These are phyloP conservation scores for Zoanthus sansibaricus DNA, from an alignment of 92 coral and sea anemone genomes.

Conservation along the genomic window DNA sequence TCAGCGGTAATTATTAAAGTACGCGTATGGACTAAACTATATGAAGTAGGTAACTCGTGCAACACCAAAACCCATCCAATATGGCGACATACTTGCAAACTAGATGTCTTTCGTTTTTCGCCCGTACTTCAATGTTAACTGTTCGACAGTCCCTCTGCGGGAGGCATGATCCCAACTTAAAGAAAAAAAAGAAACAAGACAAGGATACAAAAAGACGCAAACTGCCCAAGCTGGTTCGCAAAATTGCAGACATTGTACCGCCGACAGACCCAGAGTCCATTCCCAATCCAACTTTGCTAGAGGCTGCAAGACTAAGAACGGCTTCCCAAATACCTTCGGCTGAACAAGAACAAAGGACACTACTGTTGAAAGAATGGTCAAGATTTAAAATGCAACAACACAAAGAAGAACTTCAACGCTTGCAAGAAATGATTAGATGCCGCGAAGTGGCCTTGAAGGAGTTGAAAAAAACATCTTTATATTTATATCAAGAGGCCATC, in stretches of 20 bases:
- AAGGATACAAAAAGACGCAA: conserved; percentile 75
- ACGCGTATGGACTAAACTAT: neutral
- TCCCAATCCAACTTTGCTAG: conserved; percentile 69
- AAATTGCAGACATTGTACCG: conserved; percentile 93
- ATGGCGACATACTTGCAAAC: conserved; percentile 80
- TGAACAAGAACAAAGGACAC: conserved; percentile 81
- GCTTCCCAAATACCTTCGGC: conserved; percentile 63
- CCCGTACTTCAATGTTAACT: conserved; percentile 79
- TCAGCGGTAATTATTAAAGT: neutral
- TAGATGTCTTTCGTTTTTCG: conserved; percentile 67
- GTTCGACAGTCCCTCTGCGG: conserved; percentile 73
- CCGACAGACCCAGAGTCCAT: conserved; percentile 91
- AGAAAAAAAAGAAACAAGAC: conserved; percentile 76
- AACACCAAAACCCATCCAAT: conserved; percentile 39
- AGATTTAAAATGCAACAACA: conserved; percentile 93
- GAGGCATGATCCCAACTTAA: conserved; percentile 91
- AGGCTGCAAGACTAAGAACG: conserved; percentile 68
- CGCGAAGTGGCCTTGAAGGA: conserved; percentile 94
- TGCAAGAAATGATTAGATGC: conserved; percentile 84
- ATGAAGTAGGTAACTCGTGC: neutral
- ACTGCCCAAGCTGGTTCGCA: conserved; percentile 63
- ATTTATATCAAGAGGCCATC: conserved; percentile 86
- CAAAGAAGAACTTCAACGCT: conserved; percentile 85
- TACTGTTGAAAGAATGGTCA: conserved; percentile 95
- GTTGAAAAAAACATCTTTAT: conserved; percentile 82